phyloP scores from a whole-genome alignment of 2,888 invertebrate species.

The Slavum lentiscoides region DNA sequence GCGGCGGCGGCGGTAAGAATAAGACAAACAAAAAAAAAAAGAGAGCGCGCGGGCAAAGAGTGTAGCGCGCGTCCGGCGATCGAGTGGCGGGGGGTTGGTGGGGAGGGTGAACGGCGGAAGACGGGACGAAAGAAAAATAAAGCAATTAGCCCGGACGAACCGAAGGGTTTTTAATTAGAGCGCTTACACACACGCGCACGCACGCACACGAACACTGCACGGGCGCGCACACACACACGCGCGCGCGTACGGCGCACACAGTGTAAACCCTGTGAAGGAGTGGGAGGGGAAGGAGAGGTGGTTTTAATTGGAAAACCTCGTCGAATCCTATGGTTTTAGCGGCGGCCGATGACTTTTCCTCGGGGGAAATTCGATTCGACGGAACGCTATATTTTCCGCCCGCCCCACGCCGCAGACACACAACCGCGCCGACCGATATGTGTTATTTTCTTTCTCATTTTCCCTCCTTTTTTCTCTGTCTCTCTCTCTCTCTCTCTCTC shows the following conservation, averaged over 20 bases:
- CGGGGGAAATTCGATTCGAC: conserved; percentile 51
- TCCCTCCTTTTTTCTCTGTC: background rate
- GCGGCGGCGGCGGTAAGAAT: conserved; percentile 23
- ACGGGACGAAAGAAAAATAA: conserved; percentile 52
- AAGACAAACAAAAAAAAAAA: conserved; percentile 42
- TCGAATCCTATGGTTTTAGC: conserved; percentile 51
- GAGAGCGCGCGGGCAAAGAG: background rate
- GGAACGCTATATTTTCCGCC: conserved; percentile 43
- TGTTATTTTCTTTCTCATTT: background rate
- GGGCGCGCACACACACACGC: background rate
- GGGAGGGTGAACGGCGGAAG: background rate
- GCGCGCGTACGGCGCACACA: background rate
- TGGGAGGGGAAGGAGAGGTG: background rate
- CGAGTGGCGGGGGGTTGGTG: background rate
- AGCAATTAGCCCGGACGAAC: conserved; percentile 50
- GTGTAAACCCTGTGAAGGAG: background rate
- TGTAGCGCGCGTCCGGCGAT: no score
- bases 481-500: background rate
- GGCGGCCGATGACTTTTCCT: conserved; percentile 51
- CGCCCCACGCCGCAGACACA: background rate
- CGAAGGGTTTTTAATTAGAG: conserved; percentile 53
- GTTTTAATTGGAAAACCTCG: conserved; percentile 51
- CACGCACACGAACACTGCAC: background rate
- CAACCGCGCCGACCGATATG: background rate
- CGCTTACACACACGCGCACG: conserved; percentile 13